Conservation (phyloP, 2,888 invertebrate species). For the Dorcus parallelipipedus region DNA sequence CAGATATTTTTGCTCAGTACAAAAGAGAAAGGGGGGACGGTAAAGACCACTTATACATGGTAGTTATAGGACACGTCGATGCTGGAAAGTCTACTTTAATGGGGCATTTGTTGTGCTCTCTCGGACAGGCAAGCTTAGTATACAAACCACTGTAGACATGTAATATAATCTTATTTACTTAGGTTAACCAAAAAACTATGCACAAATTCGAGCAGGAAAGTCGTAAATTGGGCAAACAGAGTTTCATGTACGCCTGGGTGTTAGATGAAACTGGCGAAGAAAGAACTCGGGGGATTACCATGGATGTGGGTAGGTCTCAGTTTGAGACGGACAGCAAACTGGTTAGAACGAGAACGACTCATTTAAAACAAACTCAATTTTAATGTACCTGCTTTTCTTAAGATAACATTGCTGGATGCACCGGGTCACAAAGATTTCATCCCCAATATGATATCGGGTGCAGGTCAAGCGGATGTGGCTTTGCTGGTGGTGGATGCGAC, state of each 20-base stretch:
- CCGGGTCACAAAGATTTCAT: slow-evolving; percentile 99
- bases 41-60: slow-evolving; percentile 87
- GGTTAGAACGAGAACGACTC: slow-evolving; percentile 15
- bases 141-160: not conserved
- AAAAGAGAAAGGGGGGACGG: slow-evolving; percentile 71
- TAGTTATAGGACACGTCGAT: slow-evolving; percentile 95
- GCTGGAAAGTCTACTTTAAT: slow-evolving; percentile 97
- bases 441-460: slow-evolving; percentile 99
- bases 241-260: slow-evolving; percentile 99
- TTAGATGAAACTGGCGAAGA: slow-evolving; percentile 98
- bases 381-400: slow-evolving; percentile 14
- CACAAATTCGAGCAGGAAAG: slow-evolving; percentile 98
- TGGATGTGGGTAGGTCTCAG: slow-evolving; percentile 93
- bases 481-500: slow-evolving; percentile 94
- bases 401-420: slow-evolving; percentile 86
- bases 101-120: slow-evolving; percentile 86
- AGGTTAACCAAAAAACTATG: slow-evolving; percentile 77
- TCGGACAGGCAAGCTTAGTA: slow-evolving; percentile 63
- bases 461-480: slow-evolving; percentile 97
- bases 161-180: slow-evolving; percentile 2
- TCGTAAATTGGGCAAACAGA: slow-evolving; percentile 94
- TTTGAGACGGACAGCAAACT: slow-evolving; percentile 84
- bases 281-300: slow-evolving; percentile 93
- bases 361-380: not conserved
- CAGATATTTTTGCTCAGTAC: slow-evolving; percentile 62